Percentiles rank a stretch among this genome's conserved stretches.
These are phyloP conservation scores for Cotesia chilonis DNA, from an alignment of 1,140 invertebrate genomes.

Conservation along the genomic window DNA sequence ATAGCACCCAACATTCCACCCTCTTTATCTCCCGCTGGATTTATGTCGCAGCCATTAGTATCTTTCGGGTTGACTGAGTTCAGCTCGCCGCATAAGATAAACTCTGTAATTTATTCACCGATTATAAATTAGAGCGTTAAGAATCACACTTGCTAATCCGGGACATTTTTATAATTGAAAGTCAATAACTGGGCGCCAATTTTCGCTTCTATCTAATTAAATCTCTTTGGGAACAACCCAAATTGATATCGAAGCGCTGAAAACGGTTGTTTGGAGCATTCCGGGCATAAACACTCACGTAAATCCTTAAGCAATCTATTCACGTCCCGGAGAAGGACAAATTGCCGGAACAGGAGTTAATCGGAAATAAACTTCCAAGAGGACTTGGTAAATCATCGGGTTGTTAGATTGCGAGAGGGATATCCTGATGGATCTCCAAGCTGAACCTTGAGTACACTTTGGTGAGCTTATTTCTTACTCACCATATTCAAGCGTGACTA, in stretches of 20 bases:
- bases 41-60: constrained; percentile 29
- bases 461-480: not conserved
- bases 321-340: constrained; percentile 16
- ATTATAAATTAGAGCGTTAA: not conserved
- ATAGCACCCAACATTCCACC: constrained; percentile 8
- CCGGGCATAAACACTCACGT: no score
- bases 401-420: constrained; percentile 14
- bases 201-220: no score
- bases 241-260: no score
- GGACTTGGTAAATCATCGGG: not conserved
- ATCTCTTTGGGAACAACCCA: no score
- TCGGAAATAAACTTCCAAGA: constrained; percentile 13
- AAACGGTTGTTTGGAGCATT: no score
- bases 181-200: no score
- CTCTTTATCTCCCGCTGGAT: constrained; percentile 5
- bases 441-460: constrained; percentile 9
- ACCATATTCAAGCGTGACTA: not conserved
- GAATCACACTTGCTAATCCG: not conserved
- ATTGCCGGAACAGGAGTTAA: constrained; percentile 21
- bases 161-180: not conserved
- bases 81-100: constrained; percentile 8
- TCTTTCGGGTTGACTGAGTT: constrained; percentile 6
- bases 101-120: not conserved
- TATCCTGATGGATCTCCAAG: not conserved
- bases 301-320: not conserved